Evolutionary conservation across 2,113 vertebrate species (phyloP).

Genomic region (Mirounga angustirostris): DNA sequence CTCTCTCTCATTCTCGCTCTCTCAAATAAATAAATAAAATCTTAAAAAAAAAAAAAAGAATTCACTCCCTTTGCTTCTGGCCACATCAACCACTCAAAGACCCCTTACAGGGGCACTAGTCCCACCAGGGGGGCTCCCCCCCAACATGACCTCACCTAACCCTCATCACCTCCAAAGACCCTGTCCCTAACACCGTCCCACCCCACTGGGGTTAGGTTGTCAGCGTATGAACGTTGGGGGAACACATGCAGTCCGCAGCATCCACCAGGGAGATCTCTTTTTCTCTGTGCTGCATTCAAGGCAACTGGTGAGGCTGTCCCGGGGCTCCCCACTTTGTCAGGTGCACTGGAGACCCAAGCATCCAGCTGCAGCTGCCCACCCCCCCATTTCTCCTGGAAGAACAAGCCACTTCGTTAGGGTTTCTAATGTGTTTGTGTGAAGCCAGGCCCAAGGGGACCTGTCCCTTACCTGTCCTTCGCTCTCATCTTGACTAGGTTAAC

Average conservation of each 20-base stretch:
- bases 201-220: accelerated
- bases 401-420: not conserved
- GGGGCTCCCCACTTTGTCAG: not conserved
- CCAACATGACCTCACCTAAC: not conserved
- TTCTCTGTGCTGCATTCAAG: accelerated
- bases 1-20: too few relatives aligned
- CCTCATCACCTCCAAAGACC: not conserved
- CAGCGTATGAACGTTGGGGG: too few relatives aligned
- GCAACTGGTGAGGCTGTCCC: not conserved
- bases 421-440: accelerated
- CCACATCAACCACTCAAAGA: not conserved
- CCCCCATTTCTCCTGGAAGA: not conserved
- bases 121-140: too few relatives aligned
- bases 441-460: accelerated
- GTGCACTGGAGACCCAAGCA: not conserved
- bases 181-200: not conserved
- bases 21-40: too few relatives aligned
- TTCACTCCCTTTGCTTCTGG: not conserved
- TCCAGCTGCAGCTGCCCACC: not conserved
- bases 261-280: not conserved
- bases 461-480: not conserved
- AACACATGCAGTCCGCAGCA: accelerated
- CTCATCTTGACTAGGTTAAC: accelerated
- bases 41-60: too few relatives aligned
- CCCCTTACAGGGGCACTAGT: not conserved